These are phyloP conservation scores for Syrrhaptes paradoxus DNA, from an alignment of 2,113 vertebrate genomes.

Conservation along the genomic window DNA sequence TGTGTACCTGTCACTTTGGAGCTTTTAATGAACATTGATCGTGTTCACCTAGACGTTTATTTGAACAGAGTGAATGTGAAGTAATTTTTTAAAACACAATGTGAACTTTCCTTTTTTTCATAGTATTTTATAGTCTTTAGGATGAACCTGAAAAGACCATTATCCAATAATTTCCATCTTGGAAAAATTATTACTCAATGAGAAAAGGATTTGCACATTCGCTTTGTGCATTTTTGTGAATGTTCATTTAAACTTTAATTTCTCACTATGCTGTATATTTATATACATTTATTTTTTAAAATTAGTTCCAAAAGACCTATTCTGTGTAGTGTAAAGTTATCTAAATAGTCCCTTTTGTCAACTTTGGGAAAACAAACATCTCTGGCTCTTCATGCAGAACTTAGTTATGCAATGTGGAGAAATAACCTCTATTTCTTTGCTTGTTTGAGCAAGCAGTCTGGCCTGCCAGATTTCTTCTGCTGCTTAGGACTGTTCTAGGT, in stretches of 20 bases:
- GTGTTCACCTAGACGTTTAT: background rate
- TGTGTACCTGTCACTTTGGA: slow-evolving; percentile 61
- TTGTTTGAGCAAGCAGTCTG: background rate
- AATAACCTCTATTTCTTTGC: background rate
- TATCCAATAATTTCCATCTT: background rate
- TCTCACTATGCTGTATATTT: background rate
- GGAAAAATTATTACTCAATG: background rate
- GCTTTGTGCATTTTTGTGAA: background rate
- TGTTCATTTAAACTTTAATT: background rate
- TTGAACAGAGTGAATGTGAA: background rate
- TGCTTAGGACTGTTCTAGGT: background rate
- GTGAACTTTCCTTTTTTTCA: background rate
- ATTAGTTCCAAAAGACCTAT: background rate
- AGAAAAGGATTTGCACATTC: background rate
- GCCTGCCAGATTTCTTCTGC: background rate
- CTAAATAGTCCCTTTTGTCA: background rate
- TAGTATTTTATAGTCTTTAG: background rate
- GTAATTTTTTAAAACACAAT: background rate
- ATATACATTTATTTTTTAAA: background rate
- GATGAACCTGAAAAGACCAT: background rate
- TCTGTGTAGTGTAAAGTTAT: background rate
- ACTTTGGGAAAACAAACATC: background rate
- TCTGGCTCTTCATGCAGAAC: background rate
- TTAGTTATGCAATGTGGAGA: background rate
- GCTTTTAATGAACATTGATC: slow-evolving; percentile 66